Conservation (phyloP, 1,140 invertebrate species). For the Elysia chlorotica region DNA sequence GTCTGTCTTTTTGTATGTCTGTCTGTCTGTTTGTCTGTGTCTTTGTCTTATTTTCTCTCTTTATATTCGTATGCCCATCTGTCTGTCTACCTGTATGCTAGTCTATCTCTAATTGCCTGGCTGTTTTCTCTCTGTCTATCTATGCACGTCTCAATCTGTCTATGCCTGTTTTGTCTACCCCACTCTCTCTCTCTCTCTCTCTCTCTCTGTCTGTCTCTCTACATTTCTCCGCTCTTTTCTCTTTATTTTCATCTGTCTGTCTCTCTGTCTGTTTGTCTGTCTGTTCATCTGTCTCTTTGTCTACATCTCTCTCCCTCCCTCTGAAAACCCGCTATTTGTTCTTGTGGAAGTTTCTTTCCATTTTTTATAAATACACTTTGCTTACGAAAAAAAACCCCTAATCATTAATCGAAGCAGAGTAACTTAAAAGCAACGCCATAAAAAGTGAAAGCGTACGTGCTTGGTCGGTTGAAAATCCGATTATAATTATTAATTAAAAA, state of each 20-base stretch:
- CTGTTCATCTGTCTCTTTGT: not conserved
- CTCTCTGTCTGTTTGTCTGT: slow-evolving; percentile 4
- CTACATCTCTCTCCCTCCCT: not conserved
- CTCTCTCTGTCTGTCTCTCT: not conserved
- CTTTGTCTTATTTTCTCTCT: not conserved
- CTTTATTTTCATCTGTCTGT: not conserved
- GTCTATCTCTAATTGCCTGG: not conserved
- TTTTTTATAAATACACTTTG: too few relatives aligned
- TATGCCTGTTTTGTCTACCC: not conserved
- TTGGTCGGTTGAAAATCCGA: too few relatives aligned
- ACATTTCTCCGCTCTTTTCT: not conserved
- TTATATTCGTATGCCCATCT: not conserved
- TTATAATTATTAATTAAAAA: too few relatives aligned
- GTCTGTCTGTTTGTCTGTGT: not conserved
- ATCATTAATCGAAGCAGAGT: too few relatives aligned
- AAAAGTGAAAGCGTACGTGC: too few relatives aligned
- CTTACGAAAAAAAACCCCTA: too few relatives aligned
- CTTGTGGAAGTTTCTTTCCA: too few relatives aligned
- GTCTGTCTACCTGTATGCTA: not conserved
- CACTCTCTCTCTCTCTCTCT: not conserved
- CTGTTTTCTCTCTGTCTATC: not conserved
- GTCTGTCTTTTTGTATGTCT: not conserved
- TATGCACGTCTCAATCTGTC: not conserved
- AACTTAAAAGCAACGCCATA: too few relatives aligned
- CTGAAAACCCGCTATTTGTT: too few relatives aligned